Evolutionary conservation across 2,888 invertebrate genomes (phyloP).

Genomic region (Carabus problematicus): DNA sequence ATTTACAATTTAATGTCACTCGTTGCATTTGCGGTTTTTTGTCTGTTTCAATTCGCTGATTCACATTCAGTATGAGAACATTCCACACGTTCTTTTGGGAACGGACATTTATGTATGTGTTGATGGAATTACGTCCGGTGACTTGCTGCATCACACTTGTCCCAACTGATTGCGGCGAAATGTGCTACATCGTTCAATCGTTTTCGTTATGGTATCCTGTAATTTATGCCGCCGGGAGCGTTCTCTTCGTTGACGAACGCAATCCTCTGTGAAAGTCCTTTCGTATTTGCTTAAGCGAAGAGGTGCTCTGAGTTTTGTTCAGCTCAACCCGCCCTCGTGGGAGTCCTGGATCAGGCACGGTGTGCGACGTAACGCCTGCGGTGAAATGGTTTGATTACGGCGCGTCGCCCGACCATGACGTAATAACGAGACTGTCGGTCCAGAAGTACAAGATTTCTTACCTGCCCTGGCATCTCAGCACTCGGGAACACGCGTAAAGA

Average conservation of each 20-base stretch:
- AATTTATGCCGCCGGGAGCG: conserved; percentile 17
- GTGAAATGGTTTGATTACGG: conserved; percentile 35
- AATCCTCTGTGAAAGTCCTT: too few relatives aligned
- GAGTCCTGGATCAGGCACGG: not conserved
- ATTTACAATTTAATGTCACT: too few relatives aligned
- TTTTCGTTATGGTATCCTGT: conserved; percentile 7
- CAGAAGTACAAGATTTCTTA: conserved; percentile 35
- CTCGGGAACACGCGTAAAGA: conserved; percentile 37
- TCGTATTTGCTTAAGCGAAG: too few relatives aligned
- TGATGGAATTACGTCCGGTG: too few relatives aligned
- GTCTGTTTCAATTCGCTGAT: too few relatives aligned
- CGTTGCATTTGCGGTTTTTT: too few relatives aligned
- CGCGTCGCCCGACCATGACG: conserved; percentile 28
- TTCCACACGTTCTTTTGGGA: too few relatives aligned
- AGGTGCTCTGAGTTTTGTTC: too few relatives aligned
- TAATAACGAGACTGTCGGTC: conserved; percentile 34
- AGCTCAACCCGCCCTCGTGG: not conserved
- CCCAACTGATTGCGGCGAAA: too few relatives aligned
- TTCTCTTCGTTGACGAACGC: conserved; percentile 3
- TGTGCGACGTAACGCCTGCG: conserved; percentile 16
- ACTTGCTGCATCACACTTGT: too few relatives aligned
- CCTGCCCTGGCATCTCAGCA: conserved; percentile 17
- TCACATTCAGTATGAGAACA: too few relatives aligned
- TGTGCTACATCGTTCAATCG: not conserved
- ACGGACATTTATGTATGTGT: too few relatives aligned